Evolutionary conservation across 1,140 invertebrate genomes (phyloP), one percentile per base, ranked within the genome.

Genomic region (Pachypeltis micranthus): DNA sequence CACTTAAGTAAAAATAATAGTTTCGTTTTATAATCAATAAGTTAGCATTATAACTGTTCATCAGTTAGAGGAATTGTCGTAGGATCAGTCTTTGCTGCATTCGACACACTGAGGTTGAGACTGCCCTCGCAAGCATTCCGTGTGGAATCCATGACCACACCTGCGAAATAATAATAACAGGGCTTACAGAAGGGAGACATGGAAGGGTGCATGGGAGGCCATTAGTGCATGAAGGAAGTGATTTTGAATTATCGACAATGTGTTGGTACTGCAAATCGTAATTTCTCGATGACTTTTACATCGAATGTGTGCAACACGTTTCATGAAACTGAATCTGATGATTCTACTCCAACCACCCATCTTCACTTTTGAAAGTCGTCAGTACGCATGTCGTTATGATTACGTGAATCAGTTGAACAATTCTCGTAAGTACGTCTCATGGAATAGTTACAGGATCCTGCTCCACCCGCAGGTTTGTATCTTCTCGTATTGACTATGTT

Each of bases 71-170:
- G n/a, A n/a, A n/a, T n/a, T n/a, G n/a, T n/a, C n/a, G n/a, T n/a
- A n/a, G n/a, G n/a, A n/a, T 51, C 47, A 51, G 47, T 51, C 47
- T 51, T 51, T 51, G 23, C 23, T 51, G 47, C 47, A 51, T 4
- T 10, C 47, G 47, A 51, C 23, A 21, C 47, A 51, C 47, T 21
- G 47, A 51, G 47, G 12, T 21, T 10, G 47, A 16, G 12, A 21
- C 19, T 51, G 47, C 47, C 47, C 47, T 21, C 23, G 59, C 21
- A 68, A 62, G 61, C 70, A 71, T 54, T 70, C 69, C 16, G 59
- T 47, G 63, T 71, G 70, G 61, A 64, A 71, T 60, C 69, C 67
- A 65, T 71, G 69, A 1, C 69, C 68, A 63, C 70, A 71, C 57
- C 69, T 70, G 61, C 16, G 66, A 61, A 39, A 65, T 16, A 67